Base-by-base conservation (phyloP, 2,888 invertebrate species). In the Drosophila anomalipes region DNA sequence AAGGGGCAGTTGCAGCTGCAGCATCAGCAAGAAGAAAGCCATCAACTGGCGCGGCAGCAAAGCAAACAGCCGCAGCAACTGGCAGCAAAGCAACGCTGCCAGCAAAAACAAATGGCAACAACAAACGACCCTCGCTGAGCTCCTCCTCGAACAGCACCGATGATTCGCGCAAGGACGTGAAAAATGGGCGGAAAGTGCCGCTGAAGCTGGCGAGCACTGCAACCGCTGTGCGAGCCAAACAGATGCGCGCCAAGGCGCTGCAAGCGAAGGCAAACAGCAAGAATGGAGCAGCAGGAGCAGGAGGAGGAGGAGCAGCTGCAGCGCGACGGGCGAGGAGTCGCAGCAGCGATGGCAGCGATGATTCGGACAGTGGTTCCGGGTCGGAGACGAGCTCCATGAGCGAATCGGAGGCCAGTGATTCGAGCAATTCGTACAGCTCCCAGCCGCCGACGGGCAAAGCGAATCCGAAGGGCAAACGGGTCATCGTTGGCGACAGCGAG, bases 331-430 rank as follows among this genome's bases (percentile, higher is more conserved):
- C 68, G 22, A 78, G 60, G 37, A 81, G 82, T 35, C 89, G 86
- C 35, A 93, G 93, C 39, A 92, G 93, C 4, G 92, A 89, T 16
- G 86, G 91, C 28, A 89, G 91, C 53, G 88, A 91, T 0, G 92
- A 90, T 26, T 89, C 92, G 0, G 93, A 91, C 10, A 86, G 90
- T 54, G 89, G 81, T 0, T 76, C 81, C 1, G 78, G 83, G n/a
- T 81, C 89, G 0, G 86, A 68, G 6, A 78, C 84, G 2, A 83
- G 87, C 30, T 79, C 91, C 9, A 79, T 85, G 0, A 92, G 86
- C 54, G 88, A 87, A n/a, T 86, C 88, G 0, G 93, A 93, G 33
- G 88, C 59, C 19, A 86, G 66, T 0, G 91, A 92, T 32, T 85
- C 83, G 1, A 90, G 64, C 49, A 81, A 83, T 53, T 86, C 81